Conservation (phyloP, 2,797 vertebrate genomes). For the Peromyscus aztecus region DNA sequence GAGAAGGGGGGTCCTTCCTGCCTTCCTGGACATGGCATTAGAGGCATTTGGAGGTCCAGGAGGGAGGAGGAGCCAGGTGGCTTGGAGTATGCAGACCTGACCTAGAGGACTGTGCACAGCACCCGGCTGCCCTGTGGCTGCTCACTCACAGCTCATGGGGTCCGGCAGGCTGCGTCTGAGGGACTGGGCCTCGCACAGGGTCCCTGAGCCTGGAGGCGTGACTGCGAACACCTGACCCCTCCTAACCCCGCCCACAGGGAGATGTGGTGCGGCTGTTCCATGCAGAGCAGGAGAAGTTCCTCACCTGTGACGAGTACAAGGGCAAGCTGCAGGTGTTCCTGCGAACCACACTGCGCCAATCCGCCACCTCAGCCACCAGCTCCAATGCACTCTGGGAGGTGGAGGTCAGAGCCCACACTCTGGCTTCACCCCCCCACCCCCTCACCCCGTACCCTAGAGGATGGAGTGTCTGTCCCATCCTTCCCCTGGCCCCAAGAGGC, state of each 20-base stretch:
- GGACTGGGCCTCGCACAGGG: too few species aligned
- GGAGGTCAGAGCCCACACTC: conserved; percentile 89
- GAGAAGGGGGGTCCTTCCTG: background rate
- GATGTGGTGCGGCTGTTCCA: conserved; percentile 97
- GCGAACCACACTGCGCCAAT: conserved; percentile 95
- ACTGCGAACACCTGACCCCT: background rate
- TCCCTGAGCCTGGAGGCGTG: background rate
- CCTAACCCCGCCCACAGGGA: conserved; percentile 87
- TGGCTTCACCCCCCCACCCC: fast-evolving
- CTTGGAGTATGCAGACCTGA: background rate
- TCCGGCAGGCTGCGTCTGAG: background rate
- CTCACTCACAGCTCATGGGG: background rate
- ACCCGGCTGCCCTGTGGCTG: background rate
- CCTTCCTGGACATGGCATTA: background rate
- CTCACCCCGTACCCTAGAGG: background rate
- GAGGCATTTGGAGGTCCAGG: background rate
- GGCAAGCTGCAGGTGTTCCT: conserved; percentile 95
- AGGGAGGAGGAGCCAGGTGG: background rate
- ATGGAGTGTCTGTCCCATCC: background rate
- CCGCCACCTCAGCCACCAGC: conserved; percentile 97
- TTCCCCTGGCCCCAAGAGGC: background rate
- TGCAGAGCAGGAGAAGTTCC: conserved; percentile 98
- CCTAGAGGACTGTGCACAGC: too few species aligned
- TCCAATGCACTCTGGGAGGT: conserved; percentile 99
- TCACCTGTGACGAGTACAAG: conserved; percentile 97